A percentile compares a stretch with the other conserved stretches of the same genome.
Evolutionary conservation across 2,888 invertebrate species (phyloP).

Genomic region (Oconnorella tubifera): DNA sequence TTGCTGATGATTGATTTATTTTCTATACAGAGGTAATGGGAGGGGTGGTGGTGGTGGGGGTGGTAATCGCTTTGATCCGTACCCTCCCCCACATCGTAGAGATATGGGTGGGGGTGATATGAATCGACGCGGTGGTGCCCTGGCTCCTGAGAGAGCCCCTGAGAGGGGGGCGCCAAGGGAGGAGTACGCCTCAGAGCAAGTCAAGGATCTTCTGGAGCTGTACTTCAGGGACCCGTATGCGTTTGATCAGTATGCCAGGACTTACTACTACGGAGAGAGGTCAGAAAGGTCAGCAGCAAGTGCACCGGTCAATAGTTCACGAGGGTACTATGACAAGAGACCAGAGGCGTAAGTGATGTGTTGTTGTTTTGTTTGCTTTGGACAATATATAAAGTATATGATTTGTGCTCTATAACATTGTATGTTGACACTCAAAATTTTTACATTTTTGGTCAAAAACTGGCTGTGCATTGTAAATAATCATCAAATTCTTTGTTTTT

Average conservation of each 20-base stretch:
- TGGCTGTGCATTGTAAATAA: too few species aligned
- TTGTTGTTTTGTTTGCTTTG: neutral
- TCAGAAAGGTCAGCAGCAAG: constrained; percentile 13
- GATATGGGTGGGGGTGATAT: neutral
- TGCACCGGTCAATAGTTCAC: neutral
- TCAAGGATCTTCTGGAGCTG: constrained; percentile 23
- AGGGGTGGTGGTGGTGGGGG: constrained; percentile 6
- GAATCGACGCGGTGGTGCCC: neutral
- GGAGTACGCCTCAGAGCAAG: constrained; percentile 24
- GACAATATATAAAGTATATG: too few species aligned
- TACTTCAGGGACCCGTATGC: constrained; percentile 24
- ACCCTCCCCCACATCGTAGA: constrained; percentile 10
- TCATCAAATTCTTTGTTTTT: too few species aligned
- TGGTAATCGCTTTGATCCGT: constrained; percentile 11
- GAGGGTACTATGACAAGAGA: neutral
- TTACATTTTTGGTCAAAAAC: neutral
- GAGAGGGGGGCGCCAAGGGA: constrained; percentile 9
- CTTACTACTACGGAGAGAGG: constrained; percentile 24
- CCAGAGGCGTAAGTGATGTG: neutral
- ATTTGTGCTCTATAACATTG: too few species aligned
- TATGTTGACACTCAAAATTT: neutral
- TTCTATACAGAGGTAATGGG: constrained; percentile 4
- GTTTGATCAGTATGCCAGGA: constrained; percentile 24
- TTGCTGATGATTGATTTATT: neutral
- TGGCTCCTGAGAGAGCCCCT: neutral